Conservation (phyloP, 1,140 invertebrate species). For the Pomacea maculata region DNA sequence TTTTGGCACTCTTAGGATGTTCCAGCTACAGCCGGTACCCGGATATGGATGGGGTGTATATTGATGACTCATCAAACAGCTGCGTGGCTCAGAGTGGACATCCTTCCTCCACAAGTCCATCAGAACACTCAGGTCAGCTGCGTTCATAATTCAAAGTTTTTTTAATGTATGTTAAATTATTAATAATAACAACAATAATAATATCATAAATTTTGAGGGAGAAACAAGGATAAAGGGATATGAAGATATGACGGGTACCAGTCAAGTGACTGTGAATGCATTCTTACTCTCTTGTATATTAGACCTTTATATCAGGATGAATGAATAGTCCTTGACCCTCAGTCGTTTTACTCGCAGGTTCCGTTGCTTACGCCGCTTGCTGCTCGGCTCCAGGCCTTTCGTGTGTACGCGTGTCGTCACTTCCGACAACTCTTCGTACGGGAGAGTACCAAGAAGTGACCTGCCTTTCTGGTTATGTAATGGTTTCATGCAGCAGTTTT, state of each 20-base stretch:
- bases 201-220: not conserved
- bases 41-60: not conserved
- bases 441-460: no score
- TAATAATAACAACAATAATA: constrained; percentile 3
- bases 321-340: not conserved
- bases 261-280: not conserved
- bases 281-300: not conserved
- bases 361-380: no score
- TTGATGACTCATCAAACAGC: not conserved
- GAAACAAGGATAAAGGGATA: not conserved
- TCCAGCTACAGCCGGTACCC: not conserved
- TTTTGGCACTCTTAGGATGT: not conserved
- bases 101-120: not conserved
- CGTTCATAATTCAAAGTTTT: not conserved
- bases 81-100: not conserved
- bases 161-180: not conserved
- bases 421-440: not conserved
- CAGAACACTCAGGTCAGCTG: no score
- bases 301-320: not conserved
- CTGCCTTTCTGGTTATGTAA: no score
- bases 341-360: not conserved
- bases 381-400: not conserved
- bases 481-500: no score
- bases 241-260: not conserved
- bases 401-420: not conserved